phyloP scores from a whole-genome alignment of 1,140 invertebrate species.

The Episyrphus balteatus region DNA sequence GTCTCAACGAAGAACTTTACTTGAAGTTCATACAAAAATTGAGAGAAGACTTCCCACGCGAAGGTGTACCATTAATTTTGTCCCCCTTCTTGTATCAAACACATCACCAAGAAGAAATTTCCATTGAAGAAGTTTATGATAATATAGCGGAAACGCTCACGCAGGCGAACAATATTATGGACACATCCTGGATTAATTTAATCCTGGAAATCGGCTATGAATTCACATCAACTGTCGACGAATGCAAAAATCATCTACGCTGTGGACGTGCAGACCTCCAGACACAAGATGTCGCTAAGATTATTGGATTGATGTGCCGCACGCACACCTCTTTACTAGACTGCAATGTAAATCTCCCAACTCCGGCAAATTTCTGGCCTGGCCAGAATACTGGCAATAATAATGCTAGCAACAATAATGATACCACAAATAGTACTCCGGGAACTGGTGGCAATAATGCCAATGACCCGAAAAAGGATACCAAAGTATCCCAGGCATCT shows the following conservation, averaged over 20 bases:
- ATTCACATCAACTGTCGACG: slow-evolving; percentile 77
- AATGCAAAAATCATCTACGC: slow-evolving; percentile 72
- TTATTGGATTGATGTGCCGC: slow-evolving; percentile 77
- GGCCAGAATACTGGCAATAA: slow-evolving; percentile 14
- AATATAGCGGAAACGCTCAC: slow-evolving; percentile 31
- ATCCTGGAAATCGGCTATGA: slow-evolving; percentile 82
- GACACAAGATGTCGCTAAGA: slow-evolving; percentile 68
- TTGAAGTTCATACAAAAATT: slow-evolving; percentile 70
- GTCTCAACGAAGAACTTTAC: slow-evolving; percentile 56
- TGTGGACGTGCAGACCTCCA: slow-evolving; percentile 60
- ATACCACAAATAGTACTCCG: slow-evolving; percentile 36
- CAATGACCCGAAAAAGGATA: slow-evolving; percentile 1
- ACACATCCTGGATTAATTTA: slow-evolving; percentile 65
- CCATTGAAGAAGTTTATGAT: slow-evolving; percentile 35
- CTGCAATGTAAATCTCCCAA: slow-evolving; percentile 52
- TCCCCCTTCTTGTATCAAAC: slow-evolving; percentile 72
- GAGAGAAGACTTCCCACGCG: slow-evolving; percentile 74
- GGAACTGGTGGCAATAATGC: slow-evolving; percentile 26
- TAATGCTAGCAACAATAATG: slow-evolving; percentile 16
- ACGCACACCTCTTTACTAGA: slow-evolving; percentile 61
- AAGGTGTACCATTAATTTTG: slow-evolving; percentile 76
- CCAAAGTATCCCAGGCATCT: slow-evolving; percentile 16
- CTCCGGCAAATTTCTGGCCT: slow-evolving; percentile 47
- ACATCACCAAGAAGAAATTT: slow-evolving; percentile 18
- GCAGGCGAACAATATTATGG: slow-evolving; percentile 48